phyloP scores from a whole-genome alignment of 2,797 vertebrate genomes.

The Diplodus puntazzo region DNA sequence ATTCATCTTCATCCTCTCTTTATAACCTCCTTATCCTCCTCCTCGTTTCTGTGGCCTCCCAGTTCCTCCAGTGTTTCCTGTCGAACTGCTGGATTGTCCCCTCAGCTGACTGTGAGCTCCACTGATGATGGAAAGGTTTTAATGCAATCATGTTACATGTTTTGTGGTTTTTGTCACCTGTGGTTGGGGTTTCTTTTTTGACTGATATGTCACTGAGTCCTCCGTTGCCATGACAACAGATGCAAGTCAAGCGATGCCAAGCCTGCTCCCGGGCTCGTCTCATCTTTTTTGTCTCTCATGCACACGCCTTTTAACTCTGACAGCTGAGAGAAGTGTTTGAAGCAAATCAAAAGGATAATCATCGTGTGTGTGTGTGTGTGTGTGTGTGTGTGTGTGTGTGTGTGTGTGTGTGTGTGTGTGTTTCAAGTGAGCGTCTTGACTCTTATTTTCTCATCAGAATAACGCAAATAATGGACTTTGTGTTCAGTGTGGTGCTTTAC shows the following conservation, averaged over 20 bases:
- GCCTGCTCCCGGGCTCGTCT: conserved; percentile 22
- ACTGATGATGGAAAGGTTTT: conserved; percentile 13
- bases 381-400: no score
- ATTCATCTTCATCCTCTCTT: conserved; percentile 1
- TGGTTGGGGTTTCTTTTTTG: conserved; percentile 4
- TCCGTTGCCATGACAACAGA: conserved; percentile 43
- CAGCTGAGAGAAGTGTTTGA: not conserved
- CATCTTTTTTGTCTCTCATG: conserved; percentile 36
- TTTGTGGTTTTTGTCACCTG: not conserved
- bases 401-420: not conserved
- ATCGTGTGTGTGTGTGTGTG: not conserved
- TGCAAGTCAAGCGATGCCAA: conserved; percentile 10
- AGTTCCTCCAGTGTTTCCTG: conserved; percentile 8
- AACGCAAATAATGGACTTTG: conserved; percentile 1
- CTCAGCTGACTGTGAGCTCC: conserved; percentile 12
- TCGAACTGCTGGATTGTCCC: conserved; percentile 12
- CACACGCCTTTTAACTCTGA: conserved; percentile 20
- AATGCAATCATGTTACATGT: conserved; percentile 28
- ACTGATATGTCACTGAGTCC: conserved; percentile 16
- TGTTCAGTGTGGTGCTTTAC: not conserved
- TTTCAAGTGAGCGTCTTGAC: not conserved
- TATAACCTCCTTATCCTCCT: not conserved
- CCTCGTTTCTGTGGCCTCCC: not conserved
- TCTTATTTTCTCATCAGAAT: not conserved
- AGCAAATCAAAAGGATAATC: conserved; percentile 21